phyloP scores from a whole-genome alignment of 2,113 vertebrate genomes.

The Sylvietta virens region DNA sequence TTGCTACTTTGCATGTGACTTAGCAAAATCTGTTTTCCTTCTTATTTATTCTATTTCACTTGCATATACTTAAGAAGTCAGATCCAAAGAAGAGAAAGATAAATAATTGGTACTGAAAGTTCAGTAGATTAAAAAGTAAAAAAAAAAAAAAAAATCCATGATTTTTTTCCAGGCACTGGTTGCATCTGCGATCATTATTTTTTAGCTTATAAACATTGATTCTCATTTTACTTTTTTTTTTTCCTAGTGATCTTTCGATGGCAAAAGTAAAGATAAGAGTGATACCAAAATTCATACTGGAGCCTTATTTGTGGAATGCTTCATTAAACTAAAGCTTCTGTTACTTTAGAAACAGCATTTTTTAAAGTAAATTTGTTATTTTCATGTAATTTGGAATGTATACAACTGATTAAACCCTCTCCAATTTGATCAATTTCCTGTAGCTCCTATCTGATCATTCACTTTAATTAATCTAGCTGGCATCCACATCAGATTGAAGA shows the following conservation, averaged over 20 bases:
- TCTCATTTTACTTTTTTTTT: background rate
- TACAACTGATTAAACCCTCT: background rate
- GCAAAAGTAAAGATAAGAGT: slow-evolving; percentile 22
- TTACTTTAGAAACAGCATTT: slow-evolving; percentile 29
- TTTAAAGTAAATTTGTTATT: background rate
- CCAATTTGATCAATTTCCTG: slow-evolving; percentile 23
- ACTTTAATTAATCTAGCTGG: slow-evolving; percentile 37
- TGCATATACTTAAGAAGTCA: slow-evolving; percentile 48
- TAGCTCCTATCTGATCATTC: slow-evolving; percentile 30
- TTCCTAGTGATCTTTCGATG: background rate
- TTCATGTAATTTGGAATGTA: slow-evolving; percentile 10
- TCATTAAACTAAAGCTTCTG: slow-evolving; percentile 19
- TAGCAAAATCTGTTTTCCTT: slow-evolving; percentile 49
- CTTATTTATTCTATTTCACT: slow-evolving; percentile 44
- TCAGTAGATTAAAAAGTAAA: background rate
- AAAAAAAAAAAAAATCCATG: background rate
- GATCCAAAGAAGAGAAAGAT: slow-evolving; percentile 29
- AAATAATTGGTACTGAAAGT: slow-evolving; percentile 50
- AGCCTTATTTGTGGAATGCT: background rate
- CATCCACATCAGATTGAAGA: background rate
- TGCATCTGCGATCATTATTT: slow-evolving; percentile 27
- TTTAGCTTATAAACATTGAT: slow-evolving; percentile 2
- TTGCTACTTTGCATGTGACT: slow-evolving; percentile 56
- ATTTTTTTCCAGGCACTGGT: background rate
- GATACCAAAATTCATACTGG: slow-evolving; percentile 6